Percentiles rank a stretch among this genome's conserved stretches.
These are phyloP conservation scores for Drosophila recens DNA, from an alignment of 2,888 invertebrate genomes.

Conservation along the genomic window DNA sequence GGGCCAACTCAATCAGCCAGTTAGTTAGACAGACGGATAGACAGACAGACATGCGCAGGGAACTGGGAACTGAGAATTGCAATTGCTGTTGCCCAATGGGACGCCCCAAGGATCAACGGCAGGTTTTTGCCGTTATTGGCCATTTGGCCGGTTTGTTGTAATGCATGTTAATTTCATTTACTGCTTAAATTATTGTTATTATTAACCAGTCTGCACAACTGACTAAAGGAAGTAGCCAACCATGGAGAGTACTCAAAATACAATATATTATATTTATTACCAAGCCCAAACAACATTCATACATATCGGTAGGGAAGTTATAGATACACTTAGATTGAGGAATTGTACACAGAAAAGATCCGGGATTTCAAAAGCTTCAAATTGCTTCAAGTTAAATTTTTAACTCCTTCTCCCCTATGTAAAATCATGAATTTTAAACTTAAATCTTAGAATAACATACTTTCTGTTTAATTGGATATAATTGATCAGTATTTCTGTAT, in stretches of 20 bases:
- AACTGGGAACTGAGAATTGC: constrained; percentile 35
- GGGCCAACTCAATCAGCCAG: constrained; percentile 75
- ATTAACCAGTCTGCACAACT: constrained; percentile 47
- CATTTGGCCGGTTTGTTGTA: constrained; percentile 57
- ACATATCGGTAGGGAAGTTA: background rate
- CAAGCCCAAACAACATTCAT: background rate
- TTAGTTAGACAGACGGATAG: constrained; percentile 55
- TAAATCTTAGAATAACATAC: no score
- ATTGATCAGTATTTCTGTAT: background rate
- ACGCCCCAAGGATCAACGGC: constrained; percentile 78
- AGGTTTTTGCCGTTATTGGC: constrained; percentile 76
- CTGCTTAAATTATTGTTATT: constrained; percentile 76
- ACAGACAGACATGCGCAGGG: constrained; percentile 54
- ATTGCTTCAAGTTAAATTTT: no score
- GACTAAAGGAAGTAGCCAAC: constrained; percentile 15
- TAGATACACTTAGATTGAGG: no score
- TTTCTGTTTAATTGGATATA: no score
- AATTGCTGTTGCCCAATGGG: constrained; percentile 70
- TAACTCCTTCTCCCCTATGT: no score
- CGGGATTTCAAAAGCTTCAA: background rate
- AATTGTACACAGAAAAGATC: background rate
- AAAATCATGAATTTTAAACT: no score
- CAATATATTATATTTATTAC: constrained; percentile 13
- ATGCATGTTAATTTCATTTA: constrained; percentile 80
- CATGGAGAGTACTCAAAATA: background rate